Base-by-base conservation (phyloP, 2,888 invertebrate genomes). In the Xestia c-nigrum region DNA sequence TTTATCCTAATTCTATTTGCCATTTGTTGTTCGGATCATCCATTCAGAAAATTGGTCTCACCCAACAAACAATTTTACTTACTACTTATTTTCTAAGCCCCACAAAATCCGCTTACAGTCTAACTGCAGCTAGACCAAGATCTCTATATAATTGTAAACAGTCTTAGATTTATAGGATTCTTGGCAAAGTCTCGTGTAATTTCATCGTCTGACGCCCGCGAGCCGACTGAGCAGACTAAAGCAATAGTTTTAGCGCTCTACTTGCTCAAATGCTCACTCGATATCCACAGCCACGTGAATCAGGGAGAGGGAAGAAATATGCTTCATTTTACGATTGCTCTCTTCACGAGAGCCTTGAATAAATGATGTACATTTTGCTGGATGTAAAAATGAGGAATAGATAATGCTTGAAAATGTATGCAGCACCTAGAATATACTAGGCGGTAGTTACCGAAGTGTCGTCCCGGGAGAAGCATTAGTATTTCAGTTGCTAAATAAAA, bases 121-220 rank as follows among this genome's bases (percentile, higher is more conserved):
- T 38, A 52, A 65, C 57, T 79, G 59, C 55, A 61, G 16, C 21
- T 14, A 70, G 43, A 55, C 38, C 50, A 40, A 64, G 43, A 50
- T n/a, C n/a, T 70, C 10, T 64, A 69, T 72, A 66, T 31, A 72
- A 72, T 67, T 59, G 24, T 64, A 72, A 72, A 80, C 57, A 78
- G 57, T 67, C 38, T 31, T 69, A 59, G 55, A 77, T 85, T 65
- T 81, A 70, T 67, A 71, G 59, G 61, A 57, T 65, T 67, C 31
- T 61, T 21, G 16, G 24, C 40, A 12, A 59, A 66, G 66, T 24
- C 67, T 73, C 40, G 70, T 80, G 66, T 78, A 86, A 86, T 86
- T 86, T 86, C 85, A 86, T 72, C 83, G 83, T 87, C 78, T 66
- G 72, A 78, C 85, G 87, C 86, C n/a, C 70, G 63, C 73, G 66